Conservation (phyloP, 2,888 invertebrate species). For the Theretra japonica region DNA sequence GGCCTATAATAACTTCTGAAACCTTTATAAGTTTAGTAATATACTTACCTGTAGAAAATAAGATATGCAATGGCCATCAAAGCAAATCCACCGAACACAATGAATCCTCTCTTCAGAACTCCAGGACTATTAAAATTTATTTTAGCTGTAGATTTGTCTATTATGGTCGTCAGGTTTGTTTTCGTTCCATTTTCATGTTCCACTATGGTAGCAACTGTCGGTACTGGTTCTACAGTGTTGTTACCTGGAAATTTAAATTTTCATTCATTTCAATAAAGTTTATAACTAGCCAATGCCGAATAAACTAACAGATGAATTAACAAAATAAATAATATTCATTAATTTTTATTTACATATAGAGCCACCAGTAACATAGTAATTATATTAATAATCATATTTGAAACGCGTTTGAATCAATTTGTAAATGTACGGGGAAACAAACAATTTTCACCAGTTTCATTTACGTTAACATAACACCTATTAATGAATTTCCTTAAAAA, state of each 20-base stretch:
- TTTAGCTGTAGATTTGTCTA: slow-evolving; percentile 47
- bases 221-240: slow-evolving; percentile 18
- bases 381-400: too few species aligned
- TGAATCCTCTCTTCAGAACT: slow-evolving; percentile 73
- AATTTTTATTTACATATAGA: too few species aligned
- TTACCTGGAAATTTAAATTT: slow-evolving; percentile 13
- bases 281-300: too few species aligned
- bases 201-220: slow-evolving; percentile 1
- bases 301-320: too few species aligned
- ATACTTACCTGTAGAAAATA: slow-evolving; percentile 75
- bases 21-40: not conserved
- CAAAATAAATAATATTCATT: too few species aligned
- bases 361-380: too few species aligned
- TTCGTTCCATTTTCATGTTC: slow-evolving; percentile 14
- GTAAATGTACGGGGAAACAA: too few species aligned
- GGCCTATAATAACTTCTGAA: not conserved
- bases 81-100: slow-evolving; percentile 79
- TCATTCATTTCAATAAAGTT: not conserved
- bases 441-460: too few species aligned
- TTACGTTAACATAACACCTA: too few species aligned
- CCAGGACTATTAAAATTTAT: slow-evolving; percentile 70
- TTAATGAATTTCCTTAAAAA: too few species aligned
- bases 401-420: too few species aligned
- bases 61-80: slow-evolving; percentile 75
- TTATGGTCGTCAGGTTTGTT: slow-evolving; percentile 38